phyloP scores from a whole-genome alignment of 2,797 vertebrate species.

The Malurus leucopterus region DNA sequence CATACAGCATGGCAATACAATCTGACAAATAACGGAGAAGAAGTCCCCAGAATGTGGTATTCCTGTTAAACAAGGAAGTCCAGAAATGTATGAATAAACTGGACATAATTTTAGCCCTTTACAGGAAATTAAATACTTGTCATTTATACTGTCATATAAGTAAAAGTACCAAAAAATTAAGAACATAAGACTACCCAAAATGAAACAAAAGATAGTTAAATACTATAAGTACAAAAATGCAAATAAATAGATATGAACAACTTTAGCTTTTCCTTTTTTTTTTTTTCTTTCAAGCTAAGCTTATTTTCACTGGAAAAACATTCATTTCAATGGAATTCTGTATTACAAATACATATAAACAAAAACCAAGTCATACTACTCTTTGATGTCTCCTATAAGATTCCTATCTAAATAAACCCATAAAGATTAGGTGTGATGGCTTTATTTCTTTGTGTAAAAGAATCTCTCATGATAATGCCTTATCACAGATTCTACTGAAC shows the following conservation, averaged over 20 bases:
- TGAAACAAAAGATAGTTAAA: neutral
- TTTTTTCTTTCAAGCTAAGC: neutral
- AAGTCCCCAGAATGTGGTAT: neutral
- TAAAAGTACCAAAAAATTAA: neutral
- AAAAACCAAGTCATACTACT: neutral
- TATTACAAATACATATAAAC: neutral
- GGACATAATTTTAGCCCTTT: neutral
- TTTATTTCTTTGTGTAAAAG: neutral
- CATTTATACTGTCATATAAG: neutral
- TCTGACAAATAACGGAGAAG: neutral
- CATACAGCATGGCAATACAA: neutral
- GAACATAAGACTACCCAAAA: neutral
- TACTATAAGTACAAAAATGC: neutral
- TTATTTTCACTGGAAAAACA: neutral
- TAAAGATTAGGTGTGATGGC: neutral
- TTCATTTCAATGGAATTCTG: neutral
- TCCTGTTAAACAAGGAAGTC: neutral
- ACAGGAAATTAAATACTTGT: neutral
- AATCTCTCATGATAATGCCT: neutral
- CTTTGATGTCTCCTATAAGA: neutral
- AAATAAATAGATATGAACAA: neutral
- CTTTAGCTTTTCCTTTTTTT: neutral
- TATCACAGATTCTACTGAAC: neutral
- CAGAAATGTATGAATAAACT: neutral
- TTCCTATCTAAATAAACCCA: neutral